A percentile compares a stretch with the other conserved stretches of the same genome.
Conservation (phyloP, 2,888 invertebrate genomes). For the Pollenia amentaria region DNA sequence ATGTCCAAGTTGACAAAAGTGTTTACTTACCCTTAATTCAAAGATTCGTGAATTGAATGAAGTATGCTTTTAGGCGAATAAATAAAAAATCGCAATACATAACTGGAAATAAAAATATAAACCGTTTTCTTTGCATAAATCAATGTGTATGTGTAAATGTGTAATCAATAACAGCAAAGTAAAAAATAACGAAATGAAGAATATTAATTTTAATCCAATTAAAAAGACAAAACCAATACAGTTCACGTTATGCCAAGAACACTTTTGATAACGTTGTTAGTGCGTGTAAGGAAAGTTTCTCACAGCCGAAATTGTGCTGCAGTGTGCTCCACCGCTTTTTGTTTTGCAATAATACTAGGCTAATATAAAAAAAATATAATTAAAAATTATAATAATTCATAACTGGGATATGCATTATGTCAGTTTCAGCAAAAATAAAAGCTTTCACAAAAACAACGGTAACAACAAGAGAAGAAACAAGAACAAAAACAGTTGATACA, state of each 20-base stretch:
- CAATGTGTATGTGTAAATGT: not conserved
- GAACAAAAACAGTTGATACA: constrained; percentile 26
- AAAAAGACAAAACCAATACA: not conserved
- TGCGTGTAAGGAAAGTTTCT: not conserved
- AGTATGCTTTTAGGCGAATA: constrained; percentile 30
- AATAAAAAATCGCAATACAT: not conserved
- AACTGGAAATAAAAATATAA: not conserved
- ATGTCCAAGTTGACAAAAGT: not conserved
- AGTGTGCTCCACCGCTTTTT: not conserved
- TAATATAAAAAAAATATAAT: not conserved
- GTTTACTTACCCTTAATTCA: not conserved
- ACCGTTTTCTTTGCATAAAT: not conserved
- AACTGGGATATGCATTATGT: constrained; percentile 51
- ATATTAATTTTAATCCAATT: constrained; percentile 22
- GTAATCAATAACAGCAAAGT: not conserved
- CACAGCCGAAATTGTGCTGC: not conserved
- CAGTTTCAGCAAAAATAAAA: constrained; percentile 12
- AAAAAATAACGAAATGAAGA: not conserved
- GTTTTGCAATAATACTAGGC: constrained; percentile 5
- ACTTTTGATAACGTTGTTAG: constrained; percentile 1
- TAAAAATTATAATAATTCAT: constrained; percentile 5
- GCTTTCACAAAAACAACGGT: not conserved
- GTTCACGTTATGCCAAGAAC: not conserved
- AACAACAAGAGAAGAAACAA: constrained; percentile 4
- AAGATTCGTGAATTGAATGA: not conserved